Conservation (phyloP, 92 coral and sea anemone species). For the Bergia sp. region DNA sequence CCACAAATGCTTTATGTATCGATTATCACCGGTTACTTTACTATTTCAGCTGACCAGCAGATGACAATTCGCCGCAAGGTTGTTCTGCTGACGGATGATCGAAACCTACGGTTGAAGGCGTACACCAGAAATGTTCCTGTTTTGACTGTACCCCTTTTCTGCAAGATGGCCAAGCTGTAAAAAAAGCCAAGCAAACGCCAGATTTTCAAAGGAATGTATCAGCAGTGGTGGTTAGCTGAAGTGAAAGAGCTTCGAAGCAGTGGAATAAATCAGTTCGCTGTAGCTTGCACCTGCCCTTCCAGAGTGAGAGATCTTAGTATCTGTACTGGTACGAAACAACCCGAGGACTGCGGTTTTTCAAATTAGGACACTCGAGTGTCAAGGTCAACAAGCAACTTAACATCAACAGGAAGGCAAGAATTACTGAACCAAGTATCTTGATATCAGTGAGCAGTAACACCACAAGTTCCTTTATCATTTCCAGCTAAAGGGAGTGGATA, state of each 20-base stretch:
- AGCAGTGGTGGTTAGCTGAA: not conserved
- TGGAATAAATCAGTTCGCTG: not conserved
- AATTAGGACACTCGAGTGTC: not conserved
- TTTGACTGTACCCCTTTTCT: slow-evolving; percentile 80
- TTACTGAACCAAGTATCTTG: not conserved
- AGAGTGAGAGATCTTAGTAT: not conserved
- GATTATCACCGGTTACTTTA: not conserved
- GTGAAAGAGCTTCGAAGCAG: not conserved
- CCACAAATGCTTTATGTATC: not conserved
- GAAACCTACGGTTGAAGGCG: slow-evolving; percentile 90
- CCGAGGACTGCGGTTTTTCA: not conserved
- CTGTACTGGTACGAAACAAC: not conserved
- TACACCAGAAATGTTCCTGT: slow-evolving; percentile 93
- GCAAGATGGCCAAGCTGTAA: slow-evolving; percentile 77
- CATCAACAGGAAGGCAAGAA: not conserved
- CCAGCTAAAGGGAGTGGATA: no score
- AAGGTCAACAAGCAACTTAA: not conserved
- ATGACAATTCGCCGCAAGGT: slow-evolving; percentile 96
- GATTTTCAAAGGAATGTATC: not conserved
- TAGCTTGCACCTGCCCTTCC: not conserved
- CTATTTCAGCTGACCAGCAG: slow-evolving; percentile 83
- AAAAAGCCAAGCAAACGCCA: not conserved
- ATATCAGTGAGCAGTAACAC: not conserved
- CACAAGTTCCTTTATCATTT: no score
- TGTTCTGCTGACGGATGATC: slow-evolving; percentile 90